These are phyloP conservation scores for Hyposoter dolosus DNA, from an alignment of 2,888 invertebrate genomes.

Conservation along the genomic window DNA sequence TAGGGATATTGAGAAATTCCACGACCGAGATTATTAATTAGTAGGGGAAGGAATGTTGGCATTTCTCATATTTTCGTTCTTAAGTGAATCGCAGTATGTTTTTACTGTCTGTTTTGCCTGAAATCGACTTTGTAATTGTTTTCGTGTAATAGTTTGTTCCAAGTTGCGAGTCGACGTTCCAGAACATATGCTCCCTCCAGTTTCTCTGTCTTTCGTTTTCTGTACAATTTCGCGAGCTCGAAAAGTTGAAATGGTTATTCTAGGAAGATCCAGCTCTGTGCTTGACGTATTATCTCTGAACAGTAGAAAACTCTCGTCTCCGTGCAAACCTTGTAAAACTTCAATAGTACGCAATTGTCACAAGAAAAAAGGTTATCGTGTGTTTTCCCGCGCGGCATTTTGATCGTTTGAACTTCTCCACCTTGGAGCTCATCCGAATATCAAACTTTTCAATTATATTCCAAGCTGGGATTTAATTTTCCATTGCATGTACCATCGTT, in stretches of 20 bases:
- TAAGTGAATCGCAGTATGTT: not conserved
- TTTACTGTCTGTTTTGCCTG: not conserved
- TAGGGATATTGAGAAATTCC: too few relatives aligned
- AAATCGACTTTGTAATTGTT: slow-evolving; percentile 1
- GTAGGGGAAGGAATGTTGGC: not conserved
- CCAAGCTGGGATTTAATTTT: slow-evolving; percentile 22
- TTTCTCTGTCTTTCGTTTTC: slow-evolving; percentile 10
- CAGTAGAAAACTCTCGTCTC: not conserved
- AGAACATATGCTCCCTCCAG: not conserved
- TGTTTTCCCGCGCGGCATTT: not conserved
- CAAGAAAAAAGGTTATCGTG: not conserved
- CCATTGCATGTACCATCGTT: not conserved
- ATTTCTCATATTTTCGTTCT: not conserved
- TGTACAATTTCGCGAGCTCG: not conserved
- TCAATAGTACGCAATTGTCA: slow-evolving; percentile 10
- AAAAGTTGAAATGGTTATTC: slow-evolving; percentile 19
- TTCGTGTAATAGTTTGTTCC: not conserved
- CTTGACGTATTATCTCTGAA: slow-evolving; percentile 5
- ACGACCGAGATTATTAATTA: not conserved
- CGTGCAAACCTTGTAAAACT: not conserved
- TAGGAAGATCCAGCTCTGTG: not conserved
- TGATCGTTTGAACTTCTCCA: slow-evolving; percentile 8
- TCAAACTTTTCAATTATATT: slow-evolving; percentile 36
- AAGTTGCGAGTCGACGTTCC: not conserved
- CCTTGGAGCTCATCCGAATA: slow-evolving; percentile 4